Percentiles rank a stretch among this genome's conserved stretches.
These are phyloP conservation scores for Gallinago paraguaiae DNA, from an alignment of 2,113 vertebrate species.

Conservation along the genomic window DNA sequence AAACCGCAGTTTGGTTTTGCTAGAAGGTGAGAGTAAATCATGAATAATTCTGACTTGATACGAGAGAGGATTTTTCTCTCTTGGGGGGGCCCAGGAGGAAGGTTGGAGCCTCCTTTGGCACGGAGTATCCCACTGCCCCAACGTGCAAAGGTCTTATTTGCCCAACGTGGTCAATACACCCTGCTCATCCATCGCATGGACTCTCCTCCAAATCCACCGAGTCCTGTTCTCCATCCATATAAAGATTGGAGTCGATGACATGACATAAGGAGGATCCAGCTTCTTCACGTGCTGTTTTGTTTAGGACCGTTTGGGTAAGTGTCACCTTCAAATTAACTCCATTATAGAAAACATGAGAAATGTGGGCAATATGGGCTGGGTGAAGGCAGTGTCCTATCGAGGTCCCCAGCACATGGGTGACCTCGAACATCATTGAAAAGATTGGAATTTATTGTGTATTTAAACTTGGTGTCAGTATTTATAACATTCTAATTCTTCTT, in stretches of 20 bases:
- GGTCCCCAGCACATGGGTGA: background rate
- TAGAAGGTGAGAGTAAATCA: background rate
- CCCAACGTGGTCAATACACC: background rate
- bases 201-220: background rate
- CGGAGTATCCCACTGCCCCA: accelerated
- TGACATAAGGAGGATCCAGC: background rate
- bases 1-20: background rate
- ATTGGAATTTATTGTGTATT: background rate
- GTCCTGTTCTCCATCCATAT: accelerated
- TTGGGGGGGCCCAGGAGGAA: background rate
- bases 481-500: background rate
- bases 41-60: background rate
- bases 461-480: background rate
- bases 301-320: accelerated
- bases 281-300: background rate
- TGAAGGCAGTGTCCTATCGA: accelerated
- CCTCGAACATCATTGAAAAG: background rate
- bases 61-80: background rate
- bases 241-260: background rate
- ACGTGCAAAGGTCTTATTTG: background rate
- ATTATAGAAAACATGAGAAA: background rate
- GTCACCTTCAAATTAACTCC: background rate
- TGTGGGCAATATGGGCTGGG: accelerated
- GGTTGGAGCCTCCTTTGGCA: background rate
- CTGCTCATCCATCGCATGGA: background rate